These are phyloP conservation scores for Solenopsis invicta DNA, from an alignment of 1,140 invertebrate genomes.

Conservation along the genomic window DNA sequence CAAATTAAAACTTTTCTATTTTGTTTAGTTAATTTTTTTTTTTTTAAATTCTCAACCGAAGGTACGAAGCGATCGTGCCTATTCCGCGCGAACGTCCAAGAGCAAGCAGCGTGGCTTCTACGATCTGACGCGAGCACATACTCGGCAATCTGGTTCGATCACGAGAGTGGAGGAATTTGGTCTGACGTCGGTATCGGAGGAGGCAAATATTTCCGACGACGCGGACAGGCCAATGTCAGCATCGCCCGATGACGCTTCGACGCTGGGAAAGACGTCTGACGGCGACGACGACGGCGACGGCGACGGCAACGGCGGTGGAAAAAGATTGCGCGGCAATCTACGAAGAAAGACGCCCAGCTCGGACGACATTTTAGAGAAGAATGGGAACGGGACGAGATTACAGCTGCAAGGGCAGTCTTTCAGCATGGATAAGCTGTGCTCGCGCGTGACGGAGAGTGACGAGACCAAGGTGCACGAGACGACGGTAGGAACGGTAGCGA, in stretches of 20 bases:
- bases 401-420: conserved; percentile 77
- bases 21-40: conserved; percentile 38
- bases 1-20: not conserved
- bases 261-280: not conserved
- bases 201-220: conserved; percentile 51
- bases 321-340: not conserved
- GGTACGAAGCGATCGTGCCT: conserved; percentile 18
- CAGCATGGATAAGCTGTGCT: conserved; percentile 79
- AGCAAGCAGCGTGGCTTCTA: conserved; percentile 78
- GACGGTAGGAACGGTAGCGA: not conserved
- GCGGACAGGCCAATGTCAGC: conserved; percentile 26
- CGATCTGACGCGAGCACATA: conserved; percentile 79
- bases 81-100: not conserved
- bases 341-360: conserved; percentile 76
- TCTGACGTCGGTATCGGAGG: conserved; percentile 75
- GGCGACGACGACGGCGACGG: too few species aligned
- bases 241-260: conserved; percentile 17
- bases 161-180: conserved; percentile 81
- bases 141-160: conserved; percentile 73
- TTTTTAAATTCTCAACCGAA: conserved; percentile 23
- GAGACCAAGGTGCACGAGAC: conserved; percentile 45
- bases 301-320: too few species aligned
- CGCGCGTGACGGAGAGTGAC: conserved; percentile 70
- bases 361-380: conserved; percentile 74
- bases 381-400: conserved; percentile 39